Evolutionary conservation across 2,888 invertebrate species (phyloP).

Genomic region (Dusona sp.): DNA sequence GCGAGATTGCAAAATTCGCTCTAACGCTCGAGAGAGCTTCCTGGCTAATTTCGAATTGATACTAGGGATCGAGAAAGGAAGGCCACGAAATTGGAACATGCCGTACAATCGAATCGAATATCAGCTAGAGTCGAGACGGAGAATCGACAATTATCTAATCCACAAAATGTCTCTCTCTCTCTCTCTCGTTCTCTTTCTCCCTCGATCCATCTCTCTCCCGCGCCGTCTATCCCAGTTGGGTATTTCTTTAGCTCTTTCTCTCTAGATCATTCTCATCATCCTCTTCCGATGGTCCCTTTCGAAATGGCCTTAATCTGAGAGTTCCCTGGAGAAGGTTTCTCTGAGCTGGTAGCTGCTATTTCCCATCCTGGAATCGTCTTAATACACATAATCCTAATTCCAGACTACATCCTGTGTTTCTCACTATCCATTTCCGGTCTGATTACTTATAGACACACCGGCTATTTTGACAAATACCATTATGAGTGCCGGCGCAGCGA

Average conservation of each 20-base stretch:
- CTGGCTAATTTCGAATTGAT: constrained; percentile 69
- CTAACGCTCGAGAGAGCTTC: constrained; percentile 63
- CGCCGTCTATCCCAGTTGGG: background rate
- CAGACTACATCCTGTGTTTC: constrained; percentile 59
- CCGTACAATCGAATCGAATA: constrained; percentile 67
- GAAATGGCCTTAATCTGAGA: constrained; percentile 72
- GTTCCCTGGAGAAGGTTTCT: constrained; percentile 60
- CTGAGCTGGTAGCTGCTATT: constrained; percentile 53
- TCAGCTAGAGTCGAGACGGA: constrained; percentile 63
- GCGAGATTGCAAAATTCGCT: constrained; percentile 66
- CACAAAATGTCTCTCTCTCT: constrained; percentile 40
- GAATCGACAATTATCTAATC: constrained; percentile 68
- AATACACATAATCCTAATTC: constrained; percentile 73
- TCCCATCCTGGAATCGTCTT: constrained; percentile 70
- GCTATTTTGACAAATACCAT: constrained; percentile 58
- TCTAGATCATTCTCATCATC: constrained; percentile 20
- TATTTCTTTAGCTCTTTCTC: constrained; percentile 6
- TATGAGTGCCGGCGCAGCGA: background rate
- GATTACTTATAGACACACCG: background rate
- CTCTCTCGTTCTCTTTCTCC: constrained; percentile 2
- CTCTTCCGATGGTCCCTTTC: constrained; percentile 51
- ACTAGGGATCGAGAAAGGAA: constrained; percentile 45
- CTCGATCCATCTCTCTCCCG: constrained; percentile 18
- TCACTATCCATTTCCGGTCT: constrained; percentile 47
- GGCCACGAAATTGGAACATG: constrained; percentile 67